Evolutionary conservation across 2,888 invertebrate genomes (phyloP).

Genomic region (Tetranychus piercei): DNA sequence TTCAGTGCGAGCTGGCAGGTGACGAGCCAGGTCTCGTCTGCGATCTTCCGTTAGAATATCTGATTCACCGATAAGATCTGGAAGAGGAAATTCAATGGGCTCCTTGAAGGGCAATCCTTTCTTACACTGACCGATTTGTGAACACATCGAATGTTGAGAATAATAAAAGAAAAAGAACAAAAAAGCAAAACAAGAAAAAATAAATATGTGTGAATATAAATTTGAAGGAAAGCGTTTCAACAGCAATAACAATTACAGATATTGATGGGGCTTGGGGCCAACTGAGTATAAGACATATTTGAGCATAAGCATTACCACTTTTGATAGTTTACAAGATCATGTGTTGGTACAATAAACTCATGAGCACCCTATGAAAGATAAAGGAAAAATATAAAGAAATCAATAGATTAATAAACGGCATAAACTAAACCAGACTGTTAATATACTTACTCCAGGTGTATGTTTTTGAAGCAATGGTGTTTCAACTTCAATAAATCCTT

Average conservation of each 20-base stretch:
- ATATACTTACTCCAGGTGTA: constrained; percentile 62
- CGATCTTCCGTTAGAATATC: constrained; percentile 78
- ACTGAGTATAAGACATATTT: too few relatives aligned
- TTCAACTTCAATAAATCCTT: constrained; percentile 83
- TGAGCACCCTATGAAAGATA: constrained; percentile 56
- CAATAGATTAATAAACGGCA: background rate
- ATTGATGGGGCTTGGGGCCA: too few relatives aligned
- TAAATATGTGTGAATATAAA: too few relatives aligned
- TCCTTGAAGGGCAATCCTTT: background rate
- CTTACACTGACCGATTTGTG: background rate
- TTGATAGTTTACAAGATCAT: constrained; percentile 35
- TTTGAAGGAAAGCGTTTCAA: too few relatives aligned
- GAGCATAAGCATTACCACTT: too few relatives aligned
- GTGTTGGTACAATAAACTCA: constrained; percentile 88
- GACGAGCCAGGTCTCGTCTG: constrained; percentile 55
- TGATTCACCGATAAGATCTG: constrained; percentile 69
- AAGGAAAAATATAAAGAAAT: background rate
- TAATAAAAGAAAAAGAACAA: too few relatives aligned
- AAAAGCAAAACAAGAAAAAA: background rate
- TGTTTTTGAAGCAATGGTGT: constrained; percentile 85
- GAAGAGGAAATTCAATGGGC: constrained; percentile 36
- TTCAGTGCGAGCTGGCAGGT: constrained; percentile 84
- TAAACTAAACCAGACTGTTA: background rate
- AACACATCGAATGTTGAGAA: background rate
- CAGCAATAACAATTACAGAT: too few relatives aligned